These are phyloP conservation scores for Drosophila nigromelanica DNA, from an alignment of 1,140 invertebrate species.

Conservation along the genomic window DNA sequence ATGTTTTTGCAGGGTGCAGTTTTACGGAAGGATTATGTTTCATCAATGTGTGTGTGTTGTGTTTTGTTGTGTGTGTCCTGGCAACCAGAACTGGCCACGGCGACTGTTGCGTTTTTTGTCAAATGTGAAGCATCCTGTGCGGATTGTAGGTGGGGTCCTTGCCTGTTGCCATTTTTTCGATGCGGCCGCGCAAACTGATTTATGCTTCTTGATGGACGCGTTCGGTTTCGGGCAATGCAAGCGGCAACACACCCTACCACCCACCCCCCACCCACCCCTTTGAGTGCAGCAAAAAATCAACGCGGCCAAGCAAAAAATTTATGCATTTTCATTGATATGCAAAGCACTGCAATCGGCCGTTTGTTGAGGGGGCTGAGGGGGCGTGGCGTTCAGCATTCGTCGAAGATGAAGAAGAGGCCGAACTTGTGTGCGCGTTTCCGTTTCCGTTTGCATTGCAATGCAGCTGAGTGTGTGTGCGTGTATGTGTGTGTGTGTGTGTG, in stretches of 20 bases:
- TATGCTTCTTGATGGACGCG: constrained; percentile 80
- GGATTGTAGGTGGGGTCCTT: constrained; percentile 20
- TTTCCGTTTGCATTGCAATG: constrained; percentile 61
- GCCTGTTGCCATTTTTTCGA: constrained; percentile 36
- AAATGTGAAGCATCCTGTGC: constrained; percentile 66
- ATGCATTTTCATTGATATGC: constrained; percentile 84
- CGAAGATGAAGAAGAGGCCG: constrained; percentile 68
- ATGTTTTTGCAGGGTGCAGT: constrained; percentile 76
- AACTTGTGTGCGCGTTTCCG: constrained; percentile 78
- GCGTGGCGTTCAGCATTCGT: constrained; percentile 6
- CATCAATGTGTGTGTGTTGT: constrained; percentile 43
- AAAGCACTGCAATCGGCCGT: constrained; percentile 59
- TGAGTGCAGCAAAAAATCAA: constrained; percentile 60
- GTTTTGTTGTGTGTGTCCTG: constrained; percentile 7
- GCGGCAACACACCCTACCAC: neutral
- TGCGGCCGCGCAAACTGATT: constrained; percentile 65
- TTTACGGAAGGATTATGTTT: constrained; percentile 66
- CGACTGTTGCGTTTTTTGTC: constrained; percentile 55
- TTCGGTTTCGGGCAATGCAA: constrained; percentile 17
- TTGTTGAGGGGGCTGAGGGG: neutral
- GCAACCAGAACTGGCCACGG: neutral
- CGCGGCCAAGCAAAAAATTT: constrained; percentile 66
- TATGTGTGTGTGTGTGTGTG: constrained; percentile 34
- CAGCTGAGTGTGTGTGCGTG: neutral
- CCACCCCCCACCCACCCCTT: neutral